Conservation (phyloP, 2,888 invertebrate genomes). For the Entomobrya proxima region DNA sequence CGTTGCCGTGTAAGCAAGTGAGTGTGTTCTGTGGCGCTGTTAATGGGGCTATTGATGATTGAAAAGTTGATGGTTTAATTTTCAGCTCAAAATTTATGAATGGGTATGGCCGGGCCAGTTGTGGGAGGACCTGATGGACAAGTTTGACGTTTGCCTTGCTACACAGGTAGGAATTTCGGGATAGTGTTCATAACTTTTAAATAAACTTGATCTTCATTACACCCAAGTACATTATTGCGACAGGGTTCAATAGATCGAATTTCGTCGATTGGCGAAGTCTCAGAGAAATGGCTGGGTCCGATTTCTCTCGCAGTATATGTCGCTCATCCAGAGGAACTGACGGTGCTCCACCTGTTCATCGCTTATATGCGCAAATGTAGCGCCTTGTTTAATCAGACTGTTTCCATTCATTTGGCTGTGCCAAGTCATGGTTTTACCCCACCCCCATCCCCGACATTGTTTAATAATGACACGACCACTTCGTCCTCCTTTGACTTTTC, state of each 20-base stretch:
- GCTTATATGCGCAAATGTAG: slow-evolving; percentile 87
- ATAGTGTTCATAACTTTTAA: not conserved
- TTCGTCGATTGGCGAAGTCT: slow-evolving; percentile 86
- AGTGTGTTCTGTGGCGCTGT: not conserved
- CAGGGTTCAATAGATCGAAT: slow-evolving; percentile 91
- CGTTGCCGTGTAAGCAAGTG: not conserved
- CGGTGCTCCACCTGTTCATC: slow-evolving; percentile 85
- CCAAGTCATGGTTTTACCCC: slow-evolving; percentile 79
- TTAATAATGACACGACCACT: slow-evolving; percentile 29
- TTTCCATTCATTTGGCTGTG: slow-evolving; percentile 86
- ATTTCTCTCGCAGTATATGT: slow-evolving; percentile 90
- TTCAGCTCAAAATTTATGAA: slow-evolving; percentile 75
- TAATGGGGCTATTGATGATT: slow-evolving; percentile 40
- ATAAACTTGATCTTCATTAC: not conserved
- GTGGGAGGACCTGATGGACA: slow-evolving; percentile 74
- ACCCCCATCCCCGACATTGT: not conserved
- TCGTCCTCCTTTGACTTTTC: slow-evolving; percentile 52
- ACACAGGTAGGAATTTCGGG: slow-evolving; percentile 70
- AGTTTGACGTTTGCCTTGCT: slow-evolving; percentile 75
- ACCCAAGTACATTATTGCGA: not conserved
- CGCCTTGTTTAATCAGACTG: slow-evolving; percentile 84
- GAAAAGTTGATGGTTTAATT: slow-evolving; percentile 60
- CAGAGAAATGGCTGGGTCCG: slow-evolving; percentile 90
- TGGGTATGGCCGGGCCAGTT: slow-evolving; percentile 74
- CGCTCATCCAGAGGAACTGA: slow-evolving; percentile 81